These are phyloP conservation scores for Panulirus ornatus DNA, from an alignment of 1,140 invertebrate species.

Conservation along the genomic window DNA sequence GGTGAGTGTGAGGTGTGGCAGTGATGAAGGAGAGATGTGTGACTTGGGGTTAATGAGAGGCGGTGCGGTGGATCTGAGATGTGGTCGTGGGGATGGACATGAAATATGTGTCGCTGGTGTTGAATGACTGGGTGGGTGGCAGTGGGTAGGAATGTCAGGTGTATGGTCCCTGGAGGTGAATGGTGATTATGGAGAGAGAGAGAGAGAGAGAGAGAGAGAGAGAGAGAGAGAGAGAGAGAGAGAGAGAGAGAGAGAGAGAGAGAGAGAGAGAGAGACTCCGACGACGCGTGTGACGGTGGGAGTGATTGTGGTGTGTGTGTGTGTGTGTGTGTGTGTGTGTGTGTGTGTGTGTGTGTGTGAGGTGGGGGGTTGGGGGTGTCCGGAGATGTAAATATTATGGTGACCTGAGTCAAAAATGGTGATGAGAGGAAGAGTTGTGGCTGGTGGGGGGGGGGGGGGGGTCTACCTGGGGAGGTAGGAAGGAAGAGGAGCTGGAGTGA, in stretches of 20 bases:
- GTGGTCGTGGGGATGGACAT: too few relatives aligned
- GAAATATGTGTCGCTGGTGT: neutral
- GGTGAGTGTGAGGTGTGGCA: neutral
- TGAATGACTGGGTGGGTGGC: neutral
- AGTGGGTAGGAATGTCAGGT: neutral
- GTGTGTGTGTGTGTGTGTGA: too few relatives aligned
- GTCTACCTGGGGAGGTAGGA: too few relatives aligned
- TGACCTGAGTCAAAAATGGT: too few relatives aligned
- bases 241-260: neutral
- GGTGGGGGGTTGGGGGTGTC: too few relatives aligned
- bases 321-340: too few relatives aligned
- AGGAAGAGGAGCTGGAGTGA: too few relatives aligned
- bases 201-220: slow-evolving; percentile 31
- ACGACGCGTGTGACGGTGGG: too few relatives aligned
- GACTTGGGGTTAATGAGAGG: neutral
- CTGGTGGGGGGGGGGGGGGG: too few relatives aligned
- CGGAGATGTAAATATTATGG: too few relatives aligned
- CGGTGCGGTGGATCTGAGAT: neutral
- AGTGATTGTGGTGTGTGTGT: too few relatives aligned
- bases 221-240: slow-evolving; percentile 15
- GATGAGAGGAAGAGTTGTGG: too few relatives aligned
- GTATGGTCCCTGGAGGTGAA: neutral
- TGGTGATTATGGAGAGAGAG: neutral
- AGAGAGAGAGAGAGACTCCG: neutral
- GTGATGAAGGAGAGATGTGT: neutral